These are phyloP conservation scores for Dasyornis broadbenti DNA, from an alignment of 2,113 vertebrate genomes.

Conservation along the genomic window DNA sequence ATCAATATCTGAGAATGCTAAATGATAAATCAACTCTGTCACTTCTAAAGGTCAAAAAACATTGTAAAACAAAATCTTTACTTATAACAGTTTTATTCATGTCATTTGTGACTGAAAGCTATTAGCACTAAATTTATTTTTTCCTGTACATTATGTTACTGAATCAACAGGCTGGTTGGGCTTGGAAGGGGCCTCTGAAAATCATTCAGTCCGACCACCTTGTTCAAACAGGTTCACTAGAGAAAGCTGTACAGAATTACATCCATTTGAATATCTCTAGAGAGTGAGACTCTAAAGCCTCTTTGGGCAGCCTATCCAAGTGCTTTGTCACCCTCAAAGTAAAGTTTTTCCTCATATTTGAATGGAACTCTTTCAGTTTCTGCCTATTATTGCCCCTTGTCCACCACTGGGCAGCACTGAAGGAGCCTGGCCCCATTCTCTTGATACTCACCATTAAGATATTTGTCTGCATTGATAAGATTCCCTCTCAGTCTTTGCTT, in stretches of 20 bases:
- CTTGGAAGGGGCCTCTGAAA: neutral
- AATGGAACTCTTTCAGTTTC: neutral
- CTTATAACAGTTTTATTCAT: neutral
- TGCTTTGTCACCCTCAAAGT: neutral
- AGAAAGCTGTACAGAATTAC: accelerated
- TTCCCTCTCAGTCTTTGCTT: neutral
- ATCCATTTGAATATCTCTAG: neutral
- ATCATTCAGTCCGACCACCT: neutral
- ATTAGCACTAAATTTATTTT: neutral
- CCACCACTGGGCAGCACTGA: too few relatives aligned
- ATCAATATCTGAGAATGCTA: neutral
- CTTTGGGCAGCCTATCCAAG: neutral
- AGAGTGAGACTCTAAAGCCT: neutral
- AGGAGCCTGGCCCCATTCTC: neutral
- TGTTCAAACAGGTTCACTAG: neutral
- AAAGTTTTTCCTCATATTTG: neutral
- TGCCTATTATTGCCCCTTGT: neutral
- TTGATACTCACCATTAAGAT: neutral
- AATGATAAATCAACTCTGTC: neutral
- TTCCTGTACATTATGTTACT: neutral
- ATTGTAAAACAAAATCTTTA: neutral
- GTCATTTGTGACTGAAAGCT: neutral
- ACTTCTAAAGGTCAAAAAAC: neutral
- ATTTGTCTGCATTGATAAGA: neutral
- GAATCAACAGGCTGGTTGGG: neutral